Conservation (phyloP, 2,888 invertebrate species). For the Heliconius ethilla region DNA sequence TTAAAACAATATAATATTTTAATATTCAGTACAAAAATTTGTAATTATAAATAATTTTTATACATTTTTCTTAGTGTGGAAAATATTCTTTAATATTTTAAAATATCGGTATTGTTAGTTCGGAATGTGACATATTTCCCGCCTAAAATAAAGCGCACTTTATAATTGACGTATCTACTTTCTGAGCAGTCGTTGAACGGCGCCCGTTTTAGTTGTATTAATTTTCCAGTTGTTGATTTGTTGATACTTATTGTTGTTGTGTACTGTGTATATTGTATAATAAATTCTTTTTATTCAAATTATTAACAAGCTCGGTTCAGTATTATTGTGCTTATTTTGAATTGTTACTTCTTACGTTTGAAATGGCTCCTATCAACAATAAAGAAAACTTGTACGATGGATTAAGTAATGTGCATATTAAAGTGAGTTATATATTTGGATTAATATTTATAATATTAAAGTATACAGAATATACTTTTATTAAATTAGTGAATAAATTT, state of each 20-base stretch:
- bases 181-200: neutral
- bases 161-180: neutral
- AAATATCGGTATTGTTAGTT: conserved; percentile 11
- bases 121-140: conserved; percentile 43
- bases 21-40: neutral
- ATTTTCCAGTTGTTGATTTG: neutral
- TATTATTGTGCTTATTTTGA: neutral
- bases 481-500: too few species aligned
- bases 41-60: neutral
- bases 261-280: neutral
- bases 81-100: neutral
- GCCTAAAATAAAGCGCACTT: conserved; percentile 39
- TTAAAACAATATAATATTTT: neutral
- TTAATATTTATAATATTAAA: neutral
- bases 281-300: neutral
- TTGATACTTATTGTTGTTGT: neutral
- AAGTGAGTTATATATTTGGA: conserved; percentile 60
- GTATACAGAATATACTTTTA: neutral
- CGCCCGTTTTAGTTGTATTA: neutral
- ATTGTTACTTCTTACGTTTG: conserved; percentile 3
- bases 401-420: conserved; percentile 70
- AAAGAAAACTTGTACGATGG: conserved; percentile 73
- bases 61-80: neutral
- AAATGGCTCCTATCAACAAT: conserved; percentile 62
- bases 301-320: neutral